Base-by-base conservation (phyloP, 2,797 vertebrate species). In the Karalla daura region DNA sequence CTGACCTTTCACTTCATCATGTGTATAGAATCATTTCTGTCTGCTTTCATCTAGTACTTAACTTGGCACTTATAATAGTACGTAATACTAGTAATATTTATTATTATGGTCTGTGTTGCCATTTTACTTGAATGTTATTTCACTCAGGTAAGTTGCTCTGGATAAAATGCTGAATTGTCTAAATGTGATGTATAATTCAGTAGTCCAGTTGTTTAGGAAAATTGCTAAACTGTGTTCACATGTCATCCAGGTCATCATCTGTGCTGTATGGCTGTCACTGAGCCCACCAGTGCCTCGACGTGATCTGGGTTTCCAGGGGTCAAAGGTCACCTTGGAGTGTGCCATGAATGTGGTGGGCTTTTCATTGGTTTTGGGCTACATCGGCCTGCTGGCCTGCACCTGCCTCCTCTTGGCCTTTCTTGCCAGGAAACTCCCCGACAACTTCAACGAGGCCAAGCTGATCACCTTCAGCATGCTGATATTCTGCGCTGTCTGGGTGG, bases 401-500 rank as follows among this genome's bases (percentile, higher is more conserved):
- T 75, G 92, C 14, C 88, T 93, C 51, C 65, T 92, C n/a, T 59
- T 93, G 70, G 92, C 92, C 12, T 93, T 93, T 63, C 77, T 92
- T 20, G 91, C 89, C 13, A 76, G 91, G 27, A 93, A 93, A 46
- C 89, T 93, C 13, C 93, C 92, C 0, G 90, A 93, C 74, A 90
- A 91, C 73, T 93, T 93, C 62, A 92, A 92, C 20, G 93, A 93
- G 46, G 86, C 88, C 68, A 89, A 92, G 44, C 85, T 93, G 53
- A 94, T 94, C 78, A 93, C 92, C 47, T 93, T 93, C 65, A 92
- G 91, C 74, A 93, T 93, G 92, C 17, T 94, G 70, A 90, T 92
- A 18, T 93, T 94, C 84, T 93, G 89, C 45, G 90, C 89, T 14
- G 91, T 93, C 7, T 93, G 91, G 91, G 78, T 91, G 20, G 70